These are phyloP conservation scores for Leptarthrus brevirostris DNA, from an alignment of 2,888 invertebrate species.

Conservation along the genomic window DNA sequence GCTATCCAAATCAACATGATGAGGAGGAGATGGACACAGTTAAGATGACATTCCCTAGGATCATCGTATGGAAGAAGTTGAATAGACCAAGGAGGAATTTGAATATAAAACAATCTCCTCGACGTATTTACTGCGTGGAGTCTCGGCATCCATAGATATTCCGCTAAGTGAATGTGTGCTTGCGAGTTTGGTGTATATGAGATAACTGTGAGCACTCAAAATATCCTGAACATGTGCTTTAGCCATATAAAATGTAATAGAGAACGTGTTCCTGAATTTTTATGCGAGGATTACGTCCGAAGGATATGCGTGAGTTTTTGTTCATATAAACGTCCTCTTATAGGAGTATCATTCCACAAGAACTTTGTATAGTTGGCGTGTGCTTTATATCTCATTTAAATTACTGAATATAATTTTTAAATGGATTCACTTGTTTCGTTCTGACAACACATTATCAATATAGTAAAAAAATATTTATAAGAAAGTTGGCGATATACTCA, in stretches of 20 bases:
- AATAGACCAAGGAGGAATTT: conserved; percentile 49
- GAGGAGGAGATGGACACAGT: conserved; percentile 50
- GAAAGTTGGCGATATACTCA: no score
- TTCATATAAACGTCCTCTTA: conserved; percentile 46
- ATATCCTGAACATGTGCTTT: conserved; percentile 55
- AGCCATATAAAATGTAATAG: conserved; percentile 55
- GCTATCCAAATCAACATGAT: conserved; percentile 52
- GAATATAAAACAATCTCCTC: conserved; percentile 51
- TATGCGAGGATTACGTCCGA: conserved; percentile 54
- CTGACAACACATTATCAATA: no score
- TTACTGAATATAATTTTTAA: neutral
- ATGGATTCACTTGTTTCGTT: no score
- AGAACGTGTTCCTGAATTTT: conserved; percentile 55
- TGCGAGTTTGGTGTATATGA: conserved; percentile 48
- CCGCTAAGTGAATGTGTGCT: conserved; percentile 41
- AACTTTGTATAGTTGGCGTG: neutral
- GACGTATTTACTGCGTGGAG: conserved; percentile 30
- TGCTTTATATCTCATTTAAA: conserved; percentile 4
- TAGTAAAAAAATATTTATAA: no score
- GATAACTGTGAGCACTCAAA: conserved; percentile 52
- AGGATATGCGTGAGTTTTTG: conserved; percentile 52
- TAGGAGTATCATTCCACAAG: neutral
- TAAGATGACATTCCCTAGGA: conserved; percentile 52
- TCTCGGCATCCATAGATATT: conserved; percentile 19
- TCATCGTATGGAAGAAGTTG: conserved; percentile 41